Conservation (phyloP, 2,797 vertebrate genomes). For the Oceanodroma leucorhoa region DNA sequence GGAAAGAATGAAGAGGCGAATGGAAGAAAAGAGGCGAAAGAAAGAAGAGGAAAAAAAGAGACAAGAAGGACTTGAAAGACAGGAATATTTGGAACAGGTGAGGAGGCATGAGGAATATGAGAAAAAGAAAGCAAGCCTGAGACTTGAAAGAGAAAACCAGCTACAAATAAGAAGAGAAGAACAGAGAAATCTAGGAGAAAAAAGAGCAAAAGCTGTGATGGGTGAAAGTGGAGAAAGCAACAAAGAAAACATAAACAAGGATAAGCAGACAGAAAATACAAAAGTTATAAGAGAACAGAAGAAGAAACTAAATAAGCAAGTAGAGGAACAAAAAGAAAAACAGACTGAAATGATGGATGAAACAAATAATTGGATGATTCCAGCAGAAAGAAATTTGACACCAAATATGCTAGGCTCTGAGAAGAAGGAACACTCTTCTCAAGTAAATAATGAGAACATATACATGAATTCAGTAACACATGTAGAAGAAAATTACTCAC, state of each 20-base stretch:
- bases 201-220: neutral
- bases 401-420: neutral
- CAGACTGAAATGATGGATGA: neutral
- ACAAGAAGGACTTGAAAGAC: slow-evolving; percentile 48
- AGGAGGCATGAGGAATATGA: slow-evolving; percentile 68
- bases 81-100: slow-evolving; percentile 57
- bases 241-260: neutral
- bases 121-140: slow-evolving; percentile 70
- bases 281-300: neutral
- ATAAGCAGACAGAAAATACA: neutral
- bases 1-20: slow-evolving; percentile 42
- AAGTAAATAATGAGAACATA: neutral
- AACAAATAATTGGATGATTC: neutral
- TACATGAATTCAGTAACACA: neutral
- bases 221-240: neutral
- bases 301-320: neutral
- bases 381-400: neutral
- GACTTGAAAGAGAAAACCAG: slow-evolving; percentile 59
- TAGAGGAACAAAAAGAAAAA: neutral
- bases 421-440: neutral
- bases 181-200: neutral
- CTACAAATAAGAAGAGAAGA: slow-evolving; percentile 31
- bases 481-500: slow-evolving; percentile 4
- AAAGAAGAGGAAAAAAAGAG: slow-evolving; percentile 46
- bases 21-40: slow-evolving; percentile 62